Evolutionary conservation across 2,113 vertebrate species (phyloP).

Genomic region (Geococcyx californianus): DNA sequence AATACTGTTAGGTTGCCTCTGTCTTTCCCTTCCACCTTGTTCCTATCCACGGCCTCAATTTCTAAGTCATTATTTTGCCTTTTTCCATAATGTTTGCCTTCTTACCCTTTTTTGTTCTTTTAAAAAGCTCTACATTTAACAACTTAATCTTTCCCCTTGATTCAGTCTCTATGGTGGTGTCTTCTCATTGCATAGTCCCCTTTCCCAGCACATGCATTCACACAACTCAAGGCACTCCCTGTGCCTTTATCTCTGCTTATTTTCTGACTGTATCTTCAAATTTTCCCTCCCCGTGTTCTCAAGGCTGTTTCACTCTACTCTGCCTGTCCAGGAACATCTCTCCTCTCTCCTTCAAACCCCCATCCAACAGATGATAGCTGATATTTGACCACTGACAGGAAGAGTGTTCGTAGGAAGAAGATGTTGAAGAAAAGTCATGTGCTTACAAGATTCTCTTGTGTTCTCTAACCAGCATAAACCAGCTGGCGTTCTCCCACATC

Average conservation of each 20-base stretch:
- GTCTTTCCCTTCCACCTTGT: neutral
- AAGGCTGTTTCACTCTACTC: fast-evolving
- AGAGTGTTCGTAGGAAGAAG: neutral
- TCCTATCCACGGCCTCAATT: neutral
- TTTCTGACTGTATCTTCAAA: neutral
- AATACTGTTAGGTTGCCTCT: neutral
- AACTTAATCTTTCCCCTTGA: neutral
- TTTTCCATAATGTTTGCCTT: neutral
- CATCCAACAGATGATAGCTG: neutral
- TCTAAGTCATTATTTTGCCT: neutral
- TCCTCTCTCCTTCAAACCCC: neutral
- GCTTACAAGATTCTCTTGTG: neutral
- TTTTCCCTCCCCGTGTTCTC: neutral
- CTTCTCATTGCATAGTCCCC: neutral
- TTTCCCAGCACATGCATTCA: neutral
- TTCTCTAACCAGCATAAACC: neutral
- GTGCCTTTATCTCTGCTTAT: neutral
- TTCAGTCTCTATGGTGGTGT: neutral
- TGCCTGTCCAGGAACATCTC: neutral
- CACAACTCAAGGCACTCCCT: neutral
- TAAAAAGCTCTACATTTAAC: neutral
- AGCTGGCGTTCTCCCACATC: neutral
- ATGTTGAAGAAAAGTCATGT: neutral
- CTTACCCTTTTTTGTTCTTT: neutral
- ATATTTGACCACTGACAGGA: fast-evolving